Percentiles rank a stretch among this genome's conserved stretches.
Evolutionary conservation across 2,888 invertebrate species (phyloP).

Genomic region (Aporophyla nigra): DNA sequence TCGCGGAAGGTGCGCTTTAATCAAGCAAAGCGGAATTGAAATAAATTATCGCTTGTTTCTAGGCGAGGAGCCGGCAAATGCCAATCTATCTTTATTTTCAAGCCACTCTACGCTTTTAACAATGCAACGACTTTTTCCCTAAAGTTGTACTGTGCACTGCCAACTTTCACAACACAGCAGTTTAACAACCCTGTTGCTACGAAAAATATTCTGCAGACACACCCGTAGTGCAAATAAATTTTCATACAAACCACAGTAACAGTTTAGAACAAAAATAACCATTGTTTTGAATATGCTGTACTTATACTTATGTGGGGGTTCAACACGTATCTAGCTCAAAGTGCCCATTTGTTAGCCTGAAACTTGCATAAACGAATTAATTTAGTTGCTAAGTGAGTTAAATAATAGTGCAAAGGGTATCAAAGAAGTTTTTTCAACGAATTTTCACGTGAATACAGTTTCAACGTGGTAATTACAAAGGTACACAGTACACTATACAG

Average conservation of each 20-base stretch:
- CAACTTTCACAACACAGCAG: slow-evolving; percentile 4
- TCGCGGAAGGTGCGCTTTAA: slow-evolving; percentile 23
- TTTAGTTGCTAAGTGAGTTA: slow-evolving; percentile 57
- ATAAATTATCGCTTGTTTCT: slow-evolving; percentile 38
- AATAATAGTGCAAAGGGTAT: slow-evolving; percentile 60
- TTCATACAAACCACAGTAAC: slow-evolving; percentile 50
- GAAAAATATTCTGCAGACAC: slow-evolving; percentile 34
- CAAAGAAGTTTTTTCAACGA: slow-evolving; percentile 54
- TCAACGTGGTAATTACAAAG: slow-evolving; percentile 37
- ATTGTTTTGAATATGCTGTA: slow-evolving; percentile 45
- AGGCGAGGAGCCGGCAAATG: slow-evolving; percentile 6
- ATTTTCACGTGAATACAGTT: slow-evolving; percentile 50
- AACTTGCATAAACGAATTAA: slow-evolving; percentile 61
- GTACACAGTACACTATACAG: not conserved
- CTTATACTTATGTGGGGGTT: slow-evolving; percentile 11
- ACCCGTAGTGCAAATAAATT: slow-evolving; percentile 43
- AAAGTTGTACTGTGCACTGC: not conserved
- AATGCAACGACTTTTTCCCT: slow-evolving; percentile 4
- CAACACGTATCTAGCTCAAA: slow-evolving; percentile 57
- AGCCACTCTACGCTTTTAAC: slow-evolving; percentile 6
- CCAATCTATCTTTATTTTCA: slow-evolving; percentile 30
- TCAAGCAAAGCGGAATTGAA: slow-evolving; percentile 32
- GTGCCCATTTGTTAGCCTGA: slow-evolving; percentile 52
- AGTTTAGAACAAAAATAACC: slow-evolving; percentile 52
- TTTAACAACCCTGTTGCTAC: slow-evolving; percentile 15